Base-by-base conservation (phyloP, 2,888 invertebrate species). In the Chloroclystis v-ata region DNA sequence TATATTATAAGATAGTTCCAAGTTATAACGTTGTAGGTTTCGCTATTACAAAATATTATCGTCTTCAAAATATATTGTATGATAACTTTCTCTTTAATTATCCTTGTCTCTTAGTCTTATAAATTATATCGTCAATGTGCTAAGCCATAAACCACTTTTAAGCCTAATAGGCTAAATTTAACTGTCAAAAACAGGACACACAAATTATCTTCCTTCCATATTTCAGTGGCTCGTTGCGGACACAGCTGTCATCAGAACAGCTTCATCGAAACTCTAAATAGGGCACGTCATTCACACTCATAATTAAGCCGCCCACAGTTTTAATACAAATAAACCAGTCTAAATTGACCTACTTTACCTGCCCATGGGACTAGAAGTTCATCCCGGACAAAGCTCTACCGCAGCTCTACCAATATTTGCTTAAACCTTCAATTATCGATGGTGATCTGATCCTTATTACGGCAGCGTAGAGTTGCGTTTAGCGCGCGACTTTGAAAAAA, bases 271-370 rank as follows among this genome's bases (percentile, higher is more conserved):
- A 61, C 63, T 60, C 60, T 65, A 60, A 77, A 78, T 72, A 73
- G 68, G 65, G 67, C 69, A 75, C 72, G 75, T 81, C 80, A 75
- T 77, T 81, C 79, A 77, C 81, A 79, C 82, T 80, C 75, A 79
- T 82, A 82, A 85, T 83, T 83, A 83, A 76, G 61, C 68, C 68
- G 58, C 72, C 69, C 65, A 67, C 65, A 67, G 72, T 65, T 61
- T 66, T 65, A 73, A 72, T 72, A 71, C 68, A 76, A 73, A 78
- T 70, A 72, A 65, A 73, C 82, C 83, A 78, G 56, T 54, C 40
- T 69, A 65, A 60, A 51, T 54, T 65, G 80, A 73, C 56, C 75
- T 55, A 37, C 47, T 47, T 35, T 11, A 42, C 52, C 53, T 41
- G 46, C 56, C 39, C 46, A 55, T 28, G 49, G n/a, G 39, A 55